These are phyloP conservation scores for Trichacis sp. DNA, from an alignment of 2,888 invertebrate species.

Conservation along the genomic window DNA sequence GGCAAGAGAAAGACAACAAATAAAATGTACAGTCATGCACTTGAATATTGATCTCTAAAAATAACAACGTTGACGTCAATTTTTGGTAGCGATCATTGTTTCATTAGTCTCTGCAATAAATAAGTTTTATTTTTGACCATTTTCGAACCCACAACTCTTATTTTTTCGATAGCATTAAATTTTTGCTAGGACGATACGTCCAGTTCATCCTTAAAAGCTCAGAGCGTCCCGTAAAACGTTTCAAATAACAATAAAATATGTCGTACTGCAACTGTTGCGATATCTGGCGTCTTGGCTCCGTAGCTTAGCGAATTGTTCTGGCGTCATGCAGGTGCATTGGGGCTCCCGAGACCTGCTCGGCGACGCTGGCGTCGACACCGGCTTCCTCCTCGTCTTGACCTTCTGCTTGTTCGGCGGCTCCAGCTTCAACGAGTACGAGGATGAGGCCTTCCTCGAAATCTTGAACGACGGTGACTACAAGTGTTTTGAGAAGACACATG, in stretches of 20 bases:
- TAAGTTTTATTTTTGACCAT: no score
- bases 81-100: no score
- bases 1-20: no score
- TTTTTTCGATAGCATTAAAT: no score
- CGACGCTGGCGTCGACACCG: conserved; percentile 92
- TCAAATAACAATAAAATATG: conserved; percentile 22
- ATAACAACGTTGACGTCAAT: no score
- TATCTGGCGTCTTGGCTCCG: conserved; percentile 87
- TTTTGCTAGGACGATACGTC: no score
- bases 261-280: conserved; percentile 70
- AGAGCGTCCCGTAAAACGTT: no score
- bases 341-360: conserved; percentile 90
- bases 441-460: conserved; percentile 96
- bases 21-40: no score
- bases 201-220: no score
- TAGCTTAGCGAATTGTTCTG: conserved; percentile 89
- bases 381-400: conserved; percentile 89
- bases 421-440: conserved; percentile 94
- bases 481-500: conserved; percentile 21
- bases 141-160: no score
- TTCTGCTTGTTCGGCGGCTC: conserved; percentile 89
- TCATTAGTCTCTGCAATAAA: no score
- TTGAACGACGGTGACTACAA: conserved; percentile 95
- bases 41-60: no score
- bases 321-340: conserved; percentile 95